Evolutionary conservation across 2,888 invertebrate species (phyloP).

Genomic region (Ethmia dodecea): DNA sequence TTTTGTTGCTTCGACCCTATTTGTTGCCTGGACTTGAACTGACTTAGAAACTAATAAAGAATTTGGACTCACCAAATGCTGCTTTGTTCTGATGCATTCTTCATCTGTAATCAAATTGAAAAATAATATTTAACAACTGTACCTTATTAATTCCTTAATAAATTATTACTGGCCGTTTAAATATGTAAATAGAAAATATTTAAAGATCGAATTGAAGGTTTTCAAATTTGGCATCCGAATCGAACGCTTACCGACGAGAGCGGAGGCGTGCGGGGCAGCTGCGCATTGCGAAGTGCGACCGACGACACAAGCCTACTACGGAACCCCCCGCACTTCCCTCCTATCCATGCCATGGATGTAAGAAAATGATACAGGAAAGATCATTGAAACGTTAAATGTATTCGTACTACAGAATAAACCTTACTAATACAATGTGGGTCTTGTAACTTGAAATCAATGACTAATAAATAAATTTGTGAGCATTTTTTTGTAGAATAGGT

Average conservation of each 20-base stretch:
- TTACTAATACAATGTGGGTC: constrained; percentile 8
- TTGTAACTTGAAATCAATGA: too few relatives aligned
- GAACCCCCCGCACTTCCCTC: constrained; percentile 37
- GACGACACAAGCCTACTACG: constrained; percentile 44
- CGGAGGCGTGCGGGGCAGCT: constrained; percentile 44
- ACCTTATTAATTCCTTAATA: not conserved
- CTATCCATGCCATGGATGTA: constrained; percentile 17
- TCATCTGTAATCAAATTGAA: not conserved
- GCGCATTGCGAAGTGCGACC: constrained; percentile 53
- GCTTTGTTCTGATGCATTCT: not conserved
- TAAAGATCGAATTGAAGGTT: too few relatives aligned
- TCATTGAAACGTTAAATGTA: too few relatives aligned
- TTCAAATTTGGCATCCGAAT: constrained; percentile 5
- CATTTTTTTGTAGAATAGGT: too few relatives aligned
- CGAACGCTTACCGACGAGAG: constrained; percentile 25
- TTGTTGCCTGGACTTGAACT: constrained; percentile 7
- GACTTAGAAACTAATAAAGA: not conserved
- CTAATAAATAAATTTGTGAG: too few relatives aligned
- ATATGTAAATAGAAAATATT: too few relatives aligned
- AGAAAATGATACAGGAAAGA: too few relatives aligned
- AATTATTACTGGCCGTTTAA: not conserved
- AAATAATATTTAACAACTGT: not conserved
- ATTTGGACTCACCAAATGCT: not conserved
- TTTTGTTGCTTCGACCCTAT: constrained; percentile 12
- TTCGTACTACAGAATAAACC: constrained; percentile 2